Percentiles rank a stretch among this genome's conserved stretches.
phyloP scores from a whole-genome alignment of 37 sponge, comb jelly and placozoan genomes.

The Hexactinellida sp. region DNA sequence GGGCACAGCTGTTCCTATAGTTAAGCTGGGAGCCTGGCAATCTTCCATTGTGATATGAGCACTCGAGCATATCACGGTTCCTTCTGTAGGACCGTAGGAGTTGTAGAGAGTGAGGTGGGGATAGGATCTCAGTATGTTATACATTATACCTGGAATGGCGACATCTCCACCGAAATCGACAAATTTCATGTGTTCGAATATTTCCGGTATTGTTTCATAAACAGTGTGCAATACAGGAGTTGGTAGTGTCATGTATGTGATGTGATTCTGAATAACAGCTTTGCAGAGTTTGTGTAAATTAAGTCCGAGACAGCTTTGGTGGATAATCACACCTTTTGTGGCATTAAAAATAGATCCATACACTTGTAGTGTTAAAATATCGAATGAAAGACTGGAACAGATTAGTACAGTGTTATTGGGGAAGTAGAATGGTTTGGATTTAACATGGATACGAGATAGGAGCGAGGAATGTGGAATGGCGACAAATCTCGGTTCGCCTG shows the following conservation, averaged over 20 bases:
- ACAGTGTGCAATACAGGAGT: neutral
- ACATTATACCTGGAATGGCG: neutral
- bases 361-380: neutral
- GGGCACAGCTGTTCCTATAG: neutral
- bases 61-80: neutral
- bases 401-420: neutral
- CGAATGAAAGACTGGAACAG: neutral
- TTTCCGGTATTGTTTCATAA: neutral
- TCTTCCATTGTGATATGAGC: neutral
- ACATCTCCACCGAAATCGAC: neutral
- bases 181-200: neutral
- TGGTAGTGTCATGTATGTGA: neutral
- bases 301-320: neutral
- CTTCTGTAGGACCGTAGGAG: conserved; percentile 1
- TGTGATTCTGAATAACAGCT: neutral
- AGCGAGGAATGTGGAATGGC: neutral
- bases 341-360: neutral
- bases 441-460: neutral
- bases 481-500: conserved; percentile 3
- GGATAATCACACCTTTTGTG: neutral
- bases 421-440: neutral
- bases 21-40: neutral
- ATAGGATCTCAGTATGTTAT: neutral
- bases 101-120: neutral
- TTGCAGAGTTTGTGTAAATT: neutral